Evolutionary conservation across 2,113 vertebrate species (phyloP).

Genomic region (Paramormyrops kingsleyae): DNA sequence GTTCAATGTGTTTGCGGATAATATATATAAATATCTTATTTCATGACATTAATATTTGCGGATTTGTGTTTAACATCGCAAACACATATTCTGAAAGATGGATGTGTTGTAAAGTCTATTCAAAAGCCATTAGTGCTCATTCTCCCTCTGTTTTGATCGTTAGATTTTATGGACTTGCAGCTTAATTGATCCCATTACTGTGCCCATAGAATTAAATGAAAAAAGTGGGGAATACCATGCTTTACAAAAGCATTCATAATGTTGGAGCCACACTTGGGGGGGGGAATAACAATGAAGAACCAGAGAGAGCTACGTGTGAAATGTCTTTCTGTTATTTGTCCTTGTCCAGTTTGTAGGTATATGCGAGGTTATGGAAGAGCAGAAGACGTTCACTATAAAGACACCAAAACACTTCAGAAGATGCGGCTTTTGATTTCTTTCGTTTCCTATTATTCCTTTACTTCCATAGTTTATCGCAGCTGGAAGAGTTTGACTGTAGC

Average conservation of each 20-base stretch:
- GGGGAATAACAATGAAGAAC: not conserved
- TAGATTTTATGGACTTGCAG: not conserved
- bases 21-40: not conserved
- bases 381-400: not conserved
- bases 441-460: not conserved
- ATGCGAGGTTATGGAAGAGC: not conserved
- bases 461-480: slow-evolving; percentile 77
- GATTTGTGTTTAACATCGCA: not conserved
- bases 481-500: slow-evolving; percentile 98
- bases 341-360: not conserved
- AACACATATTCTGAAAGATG: not conserved
- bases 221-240: not conserved
- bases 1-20: not conserved
- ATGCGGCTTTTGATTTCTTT: not conserved
- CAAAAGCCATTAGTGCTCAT: not conserved
- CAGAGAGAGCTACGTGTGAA: not conserved
- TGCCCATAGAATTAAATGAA: not conserved
- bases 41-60: not conserved
- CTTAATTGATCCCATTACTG: not conserved
- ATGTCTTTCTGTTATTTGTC: not conserved
- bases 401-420: not conserved
- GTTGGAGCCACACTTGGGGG: not conserved
- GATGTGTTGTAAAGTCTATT: not conserved
- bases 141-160: not conserved
- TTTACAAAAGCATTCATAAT: not conserved